Evolutionary conservation across 2,113 vertebrate genomes (phyloP).

Genomic region (Hydrochoerus hydrochaeris): DNA sequence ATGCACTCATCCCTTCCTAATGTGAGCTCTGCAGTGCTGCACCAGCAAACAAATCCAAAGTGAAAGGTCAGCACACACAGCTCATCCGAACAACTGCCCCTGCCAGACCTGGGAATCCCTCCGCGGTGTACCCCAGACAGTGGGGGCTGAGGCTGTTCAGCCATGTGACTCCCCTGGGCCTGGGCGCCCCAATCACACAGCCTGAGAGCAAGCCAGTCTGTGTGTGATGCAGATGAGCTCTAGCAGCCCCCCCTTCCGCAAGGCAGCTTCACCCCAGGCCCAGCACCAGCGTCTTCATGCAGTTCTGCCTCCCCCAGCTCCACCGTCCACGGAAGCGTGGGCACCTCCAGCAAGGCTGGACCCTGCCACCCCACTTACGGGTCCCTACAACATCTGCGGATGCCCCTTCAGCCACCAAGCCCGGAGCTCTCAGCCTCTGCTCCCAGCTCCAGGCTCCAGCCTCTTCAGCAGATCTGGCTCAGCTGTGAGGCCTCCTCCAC

Average conservation of each 20-base stretch:
- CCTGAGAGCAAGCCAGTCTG: neutral
- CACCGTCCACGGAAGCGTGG: neutral
- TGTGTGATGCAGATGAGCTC: neutral
- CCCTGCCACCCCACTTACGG: neutral
- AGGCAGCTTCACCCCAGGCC: neutral
- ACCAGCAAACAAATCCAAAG: neutral
- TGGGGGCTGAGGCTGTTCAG: neutral
- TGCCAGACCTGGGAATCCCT: neutral
- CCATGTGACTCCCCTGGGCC: too few species aligned
- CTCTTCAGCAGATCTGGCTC: neutral
- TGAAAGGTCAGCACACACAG: neutral
- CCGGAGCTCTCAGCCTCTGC: fast-evolving
- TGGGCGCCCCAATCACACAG: too few species aligned
- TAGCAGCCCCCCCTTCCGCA: neutral
- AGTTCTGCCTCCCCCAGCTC: neutral
- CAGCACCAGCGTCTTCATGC: neutral
- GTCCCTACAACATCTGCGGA: neutral
- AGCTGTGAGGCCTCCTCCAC: neutral
- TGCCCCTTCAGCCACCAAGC: neutral
- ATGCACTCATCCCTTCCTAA: neutral
- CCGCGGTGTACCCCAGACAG: fast-evolving
- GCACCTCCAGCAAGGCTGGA: too few species aligned
- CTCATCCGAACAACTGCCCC: neutral
- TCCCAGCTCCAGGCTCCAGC: neutral
- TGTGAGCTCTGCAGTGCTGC: neutral